Percentiles rank a stretch among this genome's conserved stretches.
phyloP scores from a whole-genome alignment of 2,113 vertebrate species.

The Ancistrus triradiatus region DNA sequence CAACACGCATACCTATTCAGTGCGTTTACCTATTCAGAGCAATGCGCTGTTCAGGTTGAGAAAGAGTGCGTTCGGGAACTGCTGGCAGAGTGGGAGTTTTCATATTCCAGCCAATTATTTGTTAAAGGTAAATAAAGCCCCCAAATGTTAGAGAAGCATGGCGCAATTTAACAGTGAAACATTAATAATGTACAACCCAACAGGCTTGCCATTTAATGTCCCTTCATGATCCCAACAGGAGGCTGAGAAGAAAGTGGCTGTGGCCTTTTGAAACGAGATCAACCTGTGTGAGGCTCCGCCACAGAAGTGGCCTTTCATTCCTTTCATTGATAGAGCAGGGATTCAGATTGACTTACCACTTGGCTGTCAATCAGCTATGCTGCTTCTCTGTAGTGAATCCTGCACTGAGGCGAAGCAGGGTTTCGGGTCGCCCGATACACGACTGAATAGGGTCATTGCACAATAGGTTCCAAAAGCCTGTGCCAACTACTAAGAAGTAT shows the following conservation, averaged over 20 bases:
- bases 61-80: too few relatives aligned
- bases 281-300: constrained; percentile 28
- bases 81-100: too few relatives aligned
- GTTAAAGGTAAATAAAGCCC: constrained; percentile 36
- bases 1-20: too few relatives aligned
- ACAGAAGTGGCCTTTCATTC: constrained; percentile 28
- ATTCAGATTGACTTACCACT: constrained; percentile 2
- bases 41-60: too few relatives aligned
- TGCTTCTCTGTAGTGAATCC: neutral
- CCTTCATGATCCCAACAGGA: constrained; percentile 39
- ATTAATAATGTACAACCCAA: constrained; percentile 49
- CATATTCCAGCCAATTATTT: neutral
- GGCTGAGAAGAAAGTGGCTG: constrained; percentile 29
- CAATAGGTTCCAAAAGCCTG: neutral
- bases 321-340: constrained; percentile 1
- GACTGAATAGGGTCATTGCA: neutral
- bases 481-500: neutral
- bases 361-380: neutral
- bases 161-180: constrained; percentile 24
- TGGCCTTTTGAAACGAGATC: constrained; percentile 43
- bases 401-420: neutral
- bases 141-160: constrained; percentile 3
- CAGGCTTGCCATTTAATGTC: constrained; percentile 41
- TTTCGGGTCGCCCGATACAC: neutral
- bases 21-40: too few relatives aligned